Evolutionary conservation across 1,140 invertebrate species (phyloP).

Genomic region (Magallana angulata): DNA sequence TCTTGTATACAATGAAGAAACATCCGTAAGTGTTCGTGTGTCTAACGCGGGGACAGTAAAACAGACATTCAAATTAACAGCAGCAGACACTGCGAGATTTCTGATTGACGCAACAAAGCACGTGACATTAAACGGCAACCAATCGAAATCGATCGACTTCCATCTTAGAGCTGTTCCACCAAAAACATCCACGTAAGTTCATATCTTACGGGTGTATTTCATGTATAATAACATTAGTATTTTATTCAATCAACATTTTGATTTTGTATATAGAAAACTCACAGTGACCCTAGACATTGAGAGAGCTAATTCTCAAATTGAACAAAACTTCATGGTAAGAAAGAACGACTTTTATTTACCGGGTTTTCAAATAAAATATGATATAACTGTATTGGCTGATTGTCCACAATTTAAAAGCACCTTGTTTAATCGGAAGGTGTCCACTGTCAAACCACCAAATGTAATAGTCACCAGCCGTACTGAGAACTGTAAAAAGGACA

Average conservation of each 20-base stretch:
- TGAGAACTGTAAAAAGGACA: constrained; percentile 1
- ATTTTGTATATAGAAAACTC: not conserved
- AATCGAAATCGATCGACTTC: not conserved
- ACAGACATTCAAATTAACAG: constrained; percentile 2
- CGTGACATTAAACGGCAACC: not conserved
- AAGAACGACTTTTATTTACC: not conserved
- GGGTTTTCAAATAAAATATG: no score
- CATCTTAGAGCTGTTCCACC: not conserved
- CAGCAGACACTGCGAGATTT: not conserved
- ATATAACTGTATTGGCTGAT: no score
- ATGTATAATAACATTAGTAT: not conserved
- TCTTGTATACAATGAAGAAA: not conserved
- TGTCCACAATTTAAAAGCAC: no score
- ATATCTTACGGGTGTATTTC: not conserved
- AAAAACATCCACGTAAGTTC: not conserved
- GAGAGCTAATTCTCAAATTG: not conserved
- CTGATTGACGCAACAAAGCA: not conserved
- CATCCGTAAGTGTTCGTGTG: not conserved
- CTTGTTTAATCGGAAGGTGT: not conserved
- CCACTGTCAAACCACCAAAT: not conserved
- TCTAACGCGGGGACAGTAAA: not conserved
- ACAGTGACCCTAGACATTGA: not conserved
- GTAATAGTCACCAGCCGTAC: not conserved
- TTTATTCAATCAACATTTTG: not conserved
- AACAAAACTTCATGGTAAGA: not conserved